Evolutionary conservation across 2,888 invertebrate genomes (phyloP).

Genomic region (Mesochorus sp.): DNA sequence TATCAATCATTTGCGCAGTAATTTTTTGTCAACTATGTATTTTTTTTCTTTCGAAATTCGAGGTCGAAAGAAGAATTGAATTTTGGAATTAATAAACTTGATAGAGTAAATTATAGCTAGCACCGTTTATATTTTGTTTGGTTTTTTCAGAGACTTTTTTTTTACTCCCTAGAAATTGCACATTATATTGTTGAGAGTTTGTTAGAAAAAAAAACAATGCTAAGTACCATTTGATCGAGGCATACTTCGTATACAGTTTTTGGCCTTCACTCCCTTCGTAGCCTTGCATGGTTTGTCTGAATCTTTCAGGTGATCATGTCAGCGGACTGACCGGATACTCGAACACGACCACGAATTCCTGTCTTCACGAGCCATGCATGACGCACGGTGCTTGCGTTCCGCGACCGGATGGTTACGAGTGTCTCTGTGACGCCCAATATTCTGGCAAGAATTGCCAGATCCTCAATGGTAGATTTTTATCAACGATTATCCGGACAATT

Average conservation of each 20-base stretch:
- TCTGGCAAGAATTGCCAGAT: conserved; percentile 94
- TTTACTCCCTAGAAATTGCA: conserved; percentile 8
- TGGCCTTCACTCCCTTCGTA: not conserved
- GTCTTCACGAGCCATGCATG: conserved; percentile 92
- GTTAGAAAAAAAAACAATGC: not conserved
- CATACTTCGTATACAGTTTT: not conserved
- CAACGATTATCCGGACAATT: too few relatives aligned
- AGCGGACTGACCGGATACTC: conserved; percentile 71
- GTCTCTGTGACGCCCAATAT: conserved; percentile 92
- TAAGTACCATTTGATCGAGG: too few relatives aligned
- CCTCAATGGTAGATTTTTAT: conserved; percentile 84
- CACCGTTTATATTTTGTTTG: conserved; percentile 49
- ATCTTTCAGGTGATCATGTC: conserved; percentile 76
- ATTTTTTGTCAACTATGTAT: not conserved
- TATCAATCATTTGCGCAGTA: not conserved
- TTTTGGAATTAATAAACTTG: not conserved
- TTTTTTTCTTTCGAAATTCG: too few relatives aligned
- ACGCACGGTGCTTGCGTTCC: conserved; percentile 91
- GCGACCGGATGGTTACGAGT: conserved; percentile 90
- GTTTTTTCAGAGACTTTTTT: not conserved
- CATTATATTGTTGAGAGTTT: conserved; percentile 6
- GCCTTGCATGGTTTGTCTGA: conserved; percentile 71
- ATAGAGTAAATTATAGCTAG: conserved; percentile 24
- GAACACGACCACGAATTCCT: conserved; percentile 85
- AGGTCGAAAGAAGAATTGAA: too few relatives aligned